A percentile compares a stretch with the other conserved stretches of the same genome.
phyloP scores from a whole-genome alignment of 2,797 vertebrate species.

The Petrocephalus sullivani region DNA sequence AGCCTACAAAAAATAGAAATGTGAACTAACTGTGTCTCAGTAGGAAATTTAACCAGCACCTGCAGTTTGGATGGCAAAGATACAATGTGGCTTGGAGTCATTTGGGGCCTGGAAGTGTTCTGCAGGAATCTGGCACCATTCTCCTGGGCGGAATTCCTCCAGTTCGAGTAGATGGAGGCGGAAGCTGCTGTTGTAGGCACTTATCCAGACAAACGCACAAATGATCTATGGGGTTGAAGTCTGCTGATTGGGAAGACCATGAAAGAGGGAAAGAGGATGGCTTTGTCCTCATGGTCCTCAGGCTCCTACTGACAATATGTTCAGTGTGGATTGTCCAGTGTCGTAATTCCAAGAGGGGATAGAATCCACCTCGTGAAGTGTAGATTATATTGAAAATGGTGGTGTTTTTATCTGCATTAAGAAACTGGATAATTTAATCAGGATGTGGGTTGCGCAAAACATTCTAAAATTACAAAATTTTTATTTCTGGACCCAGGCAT shows the following conservation, averaged over 20 bases:
- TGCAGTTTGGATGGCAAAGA: neutral
- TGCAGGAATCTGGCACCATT: conserved; percentile 6
- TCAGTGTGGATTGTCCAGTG: neutral
- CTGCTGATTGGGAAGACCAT: neutral
- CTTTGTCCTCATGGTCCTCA: neutral
- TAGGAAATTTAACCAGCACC: neutral
- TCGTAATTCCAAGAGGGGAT: neutral
- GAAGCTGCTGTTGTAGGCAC: conserved; percentile 11
- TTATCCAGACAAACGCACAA: conserved; percentile 10
- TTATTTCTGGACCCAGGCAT: neutral
- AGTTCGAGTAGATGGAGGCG: neutral
- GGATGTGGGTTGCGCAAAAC: neutral
- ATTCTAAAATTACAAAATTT: neutral
- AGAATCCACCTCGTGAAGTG: neutral
- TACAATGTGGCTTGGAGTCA: conserved; percentile 7
- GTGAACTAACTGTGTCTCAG: neutral
- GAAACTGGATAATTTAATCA: conserved; percentile 2
- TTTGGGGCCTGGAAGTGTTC: neutral
- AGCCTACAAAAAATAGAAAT: neutral
- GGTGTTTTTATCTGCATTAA: neutral
- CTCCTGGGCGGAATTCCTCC: neutral
- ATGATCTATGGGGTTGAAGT: neutral
- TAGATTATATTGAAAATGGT: neutral
- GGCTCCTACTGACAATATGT: neutral
- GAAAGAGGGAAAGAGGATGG: neutral